Evolutionary conservation across 64 coral and sea anemone genomes (phyloP), one percentile per base, ranked within the genome.

Genomic region (Montipora capricornis): DNA sequence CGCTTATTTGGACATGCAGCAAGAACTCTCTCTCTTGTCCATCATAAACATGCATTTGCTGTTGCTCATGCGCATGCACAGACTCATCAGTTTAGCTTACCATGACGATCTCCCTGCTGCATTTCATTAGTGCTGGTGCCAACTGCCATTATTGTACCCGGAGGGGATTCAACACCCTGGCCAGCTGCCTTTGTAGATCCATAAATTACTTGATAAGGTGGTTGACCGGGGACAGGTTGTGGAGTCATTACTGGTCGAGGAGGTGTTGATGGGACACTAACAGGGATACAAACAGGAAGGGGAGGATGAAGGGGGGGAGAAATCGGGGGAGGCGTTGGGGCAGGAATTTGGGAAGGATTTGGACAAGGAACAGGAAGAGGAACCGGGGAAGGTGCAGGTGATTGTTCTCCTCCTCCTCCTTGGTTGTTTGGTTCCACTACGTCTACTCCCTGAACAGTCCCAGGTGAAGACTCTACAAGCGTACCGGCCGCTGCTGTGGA

Each of bases 91-190:
- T n/a, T 71, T 20, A 49, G 68, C 66, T 70, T 86, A 86, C 82
- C 82, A 17, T 71, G n/a, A 37, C 37, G 37, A 71, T 86, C 66
- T 50, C 61, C 55, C 59, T 10, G 16, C 8, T 71, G 68, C 16
- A 86, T 71, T 86, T 86, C 61, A 51, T n/a, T 71, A 71, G 67
- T 47, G 45, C 14, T 68, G 49, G 80, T 92, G 3, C 68, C 81
- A 17, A 85, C 80, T 4, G 90, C 90, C 70, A 84, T 49, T 86
- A 86, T 77, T 46, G 90, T 92, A 7, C 81, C 90, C 2, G 90
- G 90, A 44, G 90, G 52, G 6, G 90, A 92, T 59, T 86, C 90
- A 8, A 92, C 70, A n/a, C 80, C 47, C 24, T 84, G 0, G 3
- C 90, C 80, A 6, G 69, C 58, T n/a, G 68, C 80, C 3, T 75